A percentile compares a stretch with the other conserved stretches of the same genome.
phyloP scores from a whole-genome alignment of 2,888 invertebrate species.

The Caenorhabditis virilis region DNA sequence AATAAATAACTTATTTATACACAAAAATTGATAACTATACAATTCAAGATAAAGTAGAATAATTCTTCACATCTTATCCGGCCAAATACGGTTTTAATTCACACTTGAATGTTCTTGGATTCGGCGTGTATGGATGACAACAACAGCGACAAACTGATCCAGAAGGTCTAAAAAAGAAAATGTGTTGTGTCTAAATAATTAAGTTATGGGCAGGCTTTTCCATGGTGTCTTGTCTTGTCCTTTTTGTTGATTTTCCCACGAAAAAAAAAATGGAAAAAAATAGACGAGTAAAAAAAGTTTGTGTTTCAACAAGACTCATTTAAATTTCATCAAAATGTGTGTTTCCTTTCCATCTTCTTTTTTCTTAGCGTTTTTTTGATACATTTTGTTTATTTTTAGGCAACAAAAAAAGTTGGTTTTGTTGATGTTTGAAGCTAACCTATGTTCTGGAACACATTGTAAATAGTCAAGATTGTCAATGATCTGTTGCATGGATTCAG shows the following conservation, averaged over 20 bases:
- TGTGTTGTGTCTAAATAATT: too few relatives aligned
- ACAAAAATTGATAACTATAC: too few relatives aligned
- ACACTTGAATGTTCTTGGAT: conserved; percentile 65
- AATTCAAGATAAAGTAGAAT: too few relatives aligned
- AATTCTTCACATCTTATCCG: too few relatives aligned
- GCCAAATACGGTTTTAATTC: conserved; percentile 58
- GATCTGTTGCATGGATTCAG: conserved; percentile 60
- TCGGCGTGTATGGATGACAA: conserved; percentile 64
- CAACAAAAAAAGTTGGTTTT: not conserved
- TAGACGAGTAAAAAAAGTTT: not conserved
- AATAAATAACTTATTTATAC: too few relatives aligned
- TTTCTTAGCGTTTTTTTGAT: not conserved
- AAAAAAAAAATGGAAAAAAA: not conserved
- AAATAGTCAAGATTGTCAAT: conserved; percentile 65
- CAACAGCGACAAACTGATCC: conserved; percentile 66
- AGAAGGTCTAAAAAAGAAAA: conserved; percentile 42
- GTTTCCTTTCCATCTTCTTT: not conserved
- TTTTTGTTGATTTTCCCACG: not conserved
- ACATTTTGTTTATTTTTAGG: not conserved
- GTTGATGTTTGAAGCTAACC: too few relatives aligned
- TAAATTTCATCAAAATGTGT: conserved; percentile 6
- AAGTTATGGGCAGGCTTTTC: not conserved
- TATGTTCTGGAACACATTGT: conserved; percentile 60
- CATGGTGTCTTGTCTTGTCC: too few relatives aligned
- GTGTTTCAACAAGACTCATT: conserved; percentile 3